Percentiles rank a stretch among this genome's conserved stretches.
phyloP scores from a whole-genome alignment of 2,888 invertebrate species.

The Eristalis pertinax region DNA sequence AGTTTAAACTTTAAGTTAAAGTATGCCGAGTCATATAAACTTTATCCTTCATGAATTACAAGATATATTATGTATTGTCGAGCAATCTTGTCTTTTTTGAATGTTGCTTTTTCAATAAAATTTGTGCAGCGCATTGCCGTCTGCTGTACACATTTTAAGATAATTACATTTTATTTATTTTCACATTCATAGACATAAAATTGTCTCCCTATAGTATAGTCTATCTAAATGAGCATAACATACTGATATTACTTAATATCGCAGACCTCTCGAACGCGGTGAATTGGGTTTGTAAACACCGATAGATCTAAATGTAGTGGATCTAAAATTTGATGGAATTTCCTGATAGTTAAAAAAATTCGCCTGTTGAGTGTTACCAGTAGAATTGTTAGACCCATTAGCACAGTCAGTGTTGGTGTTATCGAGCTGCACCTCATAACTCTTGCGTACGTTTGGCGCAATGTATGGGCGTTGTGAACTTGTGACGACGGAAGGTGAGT shows the following conservation, averaged over 20 bases:
- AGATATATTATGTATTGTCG: too few species aligned
- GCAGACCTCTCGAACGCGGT: conserved; percentile 79
- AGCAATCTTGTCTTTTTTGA: too few species aligned
- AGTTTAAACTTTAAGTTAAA: too few species aligned
- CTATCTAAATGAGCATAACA: not conserved
- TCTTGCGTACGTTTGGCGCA: conserved; percentile 78
- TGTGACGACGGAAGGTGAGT: conserved; percentile 70
- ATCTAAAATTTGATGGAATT: conserved; percentile 73
- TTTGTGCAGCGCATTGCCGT: too few species aligned
- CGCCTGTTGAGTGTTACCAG: conserved; percentile 16
- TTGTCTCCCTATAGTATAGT: too few species aligned
- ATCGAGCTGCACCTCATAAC: conserved; percentile 56
- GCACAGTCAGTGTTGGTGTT: conserved; percentile 53
- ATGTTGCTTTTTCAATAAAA: too few species aligned
- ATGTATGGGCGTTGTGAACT: conserved; percentile 79
- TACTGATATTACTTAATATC: conserved; percentile 74
- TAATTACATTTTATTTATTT: too few species aligned
- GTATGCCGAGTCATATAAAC: too few species aligned
- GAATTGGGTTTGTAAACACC: conserved; percentile 74
- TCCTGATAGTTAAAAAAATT: conserved; percentile 56
- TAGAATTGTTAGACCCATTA: conserved; percentile 59
- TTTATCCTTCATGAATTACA: too few species aligned
- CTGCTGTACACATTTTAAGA: too few species aligned
- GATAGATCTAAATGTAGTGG: conserved; percentile 64
- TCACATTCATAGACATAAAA: too few species aligned